These are phyloP conservation scores for Yponomeuta malinellus DNA, from an alignment of 2,888 invertebrate genomes.

Conservation along the genomic window DNA sequence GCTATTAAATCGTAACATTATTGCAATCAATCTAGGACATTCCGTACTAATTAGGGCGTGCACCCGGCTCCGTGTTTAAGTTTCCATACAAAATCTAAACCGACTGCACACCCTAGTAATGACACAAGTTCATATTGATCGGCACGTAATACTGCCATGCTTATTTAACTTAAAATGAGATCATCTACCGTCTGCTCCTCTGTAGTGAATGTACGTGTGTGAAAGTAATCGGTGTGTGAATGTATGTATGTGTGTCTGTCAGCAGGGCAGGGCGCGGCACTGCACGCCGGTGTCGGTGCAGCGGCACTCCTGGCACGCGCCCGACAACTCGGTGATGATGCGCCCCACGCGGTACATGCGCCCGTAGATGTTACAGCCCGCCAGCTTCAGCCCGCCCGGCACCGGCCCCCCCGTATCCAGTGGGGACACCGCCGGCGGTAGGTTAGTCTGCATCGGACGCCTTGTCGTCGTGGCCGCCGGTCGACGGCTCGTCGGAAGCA, in stretches of 20 bases:
- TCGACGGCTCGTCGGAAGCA: background rate
- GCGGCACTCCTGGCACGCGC: constrained; percentile 88
- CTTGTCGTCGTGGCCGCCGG: constrained; percentile 31
- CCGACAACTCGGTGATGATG: constrained; percentile 88
- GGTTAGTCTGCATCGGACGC: background rate
- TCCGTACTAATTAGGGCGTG: no score
- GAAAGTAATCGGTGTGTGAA: background rate
- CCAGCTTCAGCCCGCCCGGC: constrained; percentile 81
- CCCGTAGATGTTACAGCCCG: constrained; percentile 93
- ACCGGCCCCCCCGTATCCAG: constrained; percentile 33
- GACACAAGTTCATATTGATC: no score
- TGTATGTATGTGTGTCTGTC: constrained; percentile 17
- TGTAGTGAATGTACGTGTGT: background rate
- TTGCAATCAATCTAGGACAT: no score
- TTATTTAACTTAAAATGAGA: constrained; percentile 9
- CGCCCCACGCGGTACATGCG: constrained; percentile 90
- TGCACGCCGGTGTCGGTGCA: constrained; percentile 92
- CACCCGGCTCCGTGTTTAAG: no score
- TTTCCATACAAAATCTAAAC: no score
- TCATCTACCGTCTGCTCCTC: constrained; percentile 7
- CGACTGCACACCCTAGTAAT: no score
- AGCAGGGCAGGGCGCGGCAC: constrained; percentile 81
- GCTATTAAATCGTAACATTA: no score
- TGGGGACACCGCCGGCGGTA: background rate
- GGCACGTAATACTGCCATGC: background rate